Evolutionary conservation across 2,797 vertebrate genomes (phyloP).

Genomic region (Hirundo rustica): DNA sequence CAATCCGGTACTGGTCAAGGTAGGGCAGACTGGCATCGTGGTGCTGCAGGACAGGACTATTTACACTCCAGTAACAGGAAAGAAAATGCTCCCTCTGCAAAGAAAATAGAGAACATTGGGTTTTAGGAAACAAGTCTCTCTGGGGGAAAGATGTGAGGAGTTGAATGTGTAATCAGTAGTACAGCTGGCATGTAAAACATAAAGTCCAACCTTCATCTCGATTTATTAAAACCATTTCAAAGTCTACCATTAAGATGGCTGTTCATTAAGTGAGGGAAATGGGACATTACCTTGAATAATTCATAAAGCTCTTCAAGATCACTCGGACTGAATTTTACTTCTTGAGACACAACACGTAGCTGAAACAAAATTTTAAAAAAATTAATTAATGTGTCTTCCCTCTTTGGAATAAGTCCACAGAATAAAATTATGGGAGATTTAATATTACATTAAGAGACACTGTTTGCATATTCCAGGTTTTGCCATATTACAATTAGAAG

Average conservation of each 20-base stretch:
- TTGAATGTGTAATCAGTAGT: background rate
- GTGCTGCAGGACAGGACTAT: constrained; percentile 83
- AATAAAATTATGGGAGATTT: background rate
- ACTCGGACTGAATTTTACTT: constrained; percentile 83
- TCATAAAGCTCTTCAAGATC: constrained; percentile 92
- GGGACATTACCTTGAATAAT: constrained; percentile 89
- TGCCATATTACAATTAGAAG: background rate
- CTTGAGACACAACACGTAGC: constrained; percentile 94
- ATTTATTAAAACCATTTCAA: background rate
- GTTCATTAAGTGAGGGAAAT: background rate
- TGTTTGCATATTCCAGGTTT: background rate
- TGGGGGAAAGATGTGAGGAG: background rate
- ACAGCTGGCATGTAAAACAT: background rate
- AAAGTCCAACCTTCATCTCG: background rate
- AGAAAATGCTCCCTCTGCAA: constrained; percentile 93
- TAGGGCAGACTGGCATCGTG: constrained; percentile 95
- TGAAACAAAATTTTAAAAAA: constrained; percentile 70
- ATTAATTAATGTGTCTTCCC: background rate
- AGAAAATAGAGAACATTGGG: background rate
- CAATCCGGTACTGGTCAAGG: constrained; percentile 94
- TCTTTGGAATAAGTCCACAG: background rate
- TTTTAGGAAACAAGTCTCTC: background rate
- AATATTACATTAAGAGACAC: background rate
- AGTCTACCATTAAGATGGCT: background rate
- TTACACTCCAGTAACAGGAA: constrained; percentile 90